Evolutionary conservation across 2,113 vertebrate genomes (phyloP).

Genomic region (Leucopsar rothschildi): DNA sequence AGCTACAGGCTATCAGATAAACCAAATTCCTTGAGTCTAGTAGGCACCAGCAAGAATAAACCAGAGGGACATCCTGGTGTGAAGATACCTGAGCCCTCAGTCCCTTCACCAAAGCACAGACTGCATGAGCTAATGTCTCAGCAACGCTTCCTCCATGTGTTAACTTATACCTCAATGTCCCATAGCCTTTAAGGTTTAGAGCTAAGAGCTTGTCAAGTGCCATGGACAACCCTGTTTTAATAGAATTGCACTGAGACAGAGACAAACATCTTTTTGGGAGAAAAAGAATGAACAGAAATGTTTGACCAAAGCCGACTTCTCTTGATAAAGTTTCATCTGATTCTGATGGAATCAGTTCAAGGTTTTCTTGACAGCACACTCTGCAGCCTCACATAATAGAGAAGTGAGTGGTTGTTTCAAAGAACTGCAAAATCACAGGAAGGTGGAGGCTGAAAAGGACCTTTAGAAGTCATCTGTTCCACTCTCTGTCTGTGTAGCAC

Average conservation of each 20-base stretch:
- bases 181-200: background rate
- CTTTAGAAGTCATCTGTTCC: background rate
- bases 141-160: background rate
- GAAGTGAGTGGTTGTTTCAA: background rate
- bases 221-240: background rate
- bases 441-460: background rate
- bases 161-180: background rate
- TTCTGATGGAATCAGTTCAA: background rate
- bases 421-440: background rate
- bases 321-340: background rate
- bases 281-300: background rate
- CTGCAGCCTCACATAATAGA: background rate
- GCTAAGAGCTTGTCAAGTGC: background rate
- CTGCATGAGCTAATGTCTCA: background rate
- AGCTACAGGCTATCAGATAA: background rate
- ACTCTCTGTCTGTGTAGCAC: fast-evolving
- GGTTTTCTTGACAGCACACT: background rate
- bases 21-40: background rate
- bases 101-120: background rate
- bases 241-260: background rate
- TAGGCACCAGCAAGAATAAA: background rate
- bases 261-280: background rate
- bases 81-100: background rate
- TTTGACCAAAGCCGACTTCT: background rate
- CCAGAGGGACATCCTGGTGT: background rate